Evolutionary conservation across 1,140 invertebrate species (phyloP).

Genomic region (Rhopalosiphum padi): DNA sequence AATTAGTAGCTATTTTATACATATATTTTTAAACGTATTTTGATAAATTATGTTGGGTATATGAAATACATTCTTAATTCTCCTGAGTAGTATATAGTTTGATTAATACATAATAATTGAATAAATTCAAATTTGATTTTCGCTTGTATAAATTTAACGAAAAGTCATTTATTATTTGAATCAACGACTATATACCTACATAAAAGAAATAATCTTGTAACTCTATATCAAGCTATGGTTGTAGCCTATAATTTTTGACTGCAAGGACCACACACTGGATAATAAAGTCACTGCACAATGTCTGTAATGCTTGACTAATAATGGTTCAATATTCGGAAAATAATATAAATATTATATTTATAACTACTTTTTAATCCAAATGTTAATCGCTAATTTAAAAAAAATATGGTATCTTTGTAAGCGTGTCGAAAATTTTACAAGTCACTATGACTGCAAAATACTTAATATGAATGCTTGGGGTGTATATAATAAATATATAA

Average conservation of each 20-base stretch:
- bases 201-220: neutral
- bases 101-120: neutral
- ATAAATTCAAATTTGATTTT: neutral
- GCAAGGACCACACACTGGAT: neutral
- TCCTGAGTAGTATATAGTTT: neutral
- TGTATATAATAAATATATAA: neutral
- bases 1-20: neutral
- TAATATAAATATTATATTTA: neutral
- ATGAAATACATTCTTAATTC: neutral
- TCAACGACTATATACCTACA: neutral
- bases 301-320: neutral
- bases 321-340: neutral
- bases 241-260: neutral
- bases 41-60: neutral
- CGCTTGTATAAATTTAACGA: neutral
- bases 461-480: neutral
- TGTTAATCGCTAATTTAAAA: neutral
- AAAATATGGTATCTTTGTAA: neutral
- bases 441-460: neutral
- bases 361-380: constrained; percentile 1
- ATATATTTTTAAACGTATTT: neutral
- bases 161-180: constrained; percentile 3
- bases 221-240: neutral
- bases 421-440: neutral
- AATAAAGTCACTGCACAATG: neutral